Percentiles rank a stretch among this genome's conserved stretches.
phyloP scores from a whole-genome alignment of 2,888 invertebrate genomes.

The Eupithecia insigniata region DNA sequence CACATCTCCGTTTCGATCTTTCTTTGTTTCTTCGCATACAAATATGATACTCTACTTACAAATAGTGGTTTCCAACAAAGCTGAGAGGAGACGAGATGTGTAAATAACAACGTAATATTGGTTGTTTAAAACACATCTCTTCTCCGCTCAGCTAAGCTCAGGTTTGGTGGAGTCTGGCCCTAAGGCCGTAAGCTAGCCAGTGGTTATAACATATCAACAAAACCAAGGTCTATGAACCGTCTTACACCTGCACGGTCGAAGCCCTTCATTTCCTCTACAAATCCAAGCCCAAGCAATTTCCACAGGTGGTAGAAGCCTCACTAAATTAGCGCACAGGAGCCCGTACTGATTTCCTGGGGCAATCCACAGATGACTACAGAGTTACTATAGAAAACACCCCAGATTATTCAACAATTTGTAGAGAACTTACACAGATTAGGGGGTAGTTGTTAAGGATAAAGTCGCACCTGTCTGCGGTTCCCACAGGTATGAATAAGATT shows the following conservation, averaged over 20 bases:
- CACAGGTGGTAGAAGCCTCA: constrained; percentile 43
- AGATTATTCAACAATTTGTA: constrained; percentile 21
- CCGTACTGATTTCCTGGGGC: constrained; percentile 72
- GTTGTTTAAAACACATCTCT: no score
- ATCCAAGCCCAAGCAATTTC: constrained; percentile 36
- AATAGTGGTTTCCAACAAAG: no score
- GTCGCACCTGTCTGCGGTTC: constrained; percentile 73
- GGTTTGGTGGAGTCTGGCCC: no score
- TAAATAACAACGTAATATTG: no score
- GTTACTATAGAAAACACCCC: constrained; percentile 12
- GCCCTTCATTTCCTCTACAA: constrained; percentile 41
- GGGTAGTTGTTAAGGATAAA: constrained; percentile 30
- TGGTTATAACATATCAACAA: neutral
- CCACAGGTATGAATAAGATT: constrained; percentile 75
- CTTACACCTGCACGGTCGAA: constrained; percentile 31
- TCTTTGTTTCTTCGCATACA: no score
- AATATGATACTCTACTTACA: no score
- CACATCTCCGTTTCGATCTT: no score
- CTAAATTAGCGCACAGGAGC: constrained; percentile 62
- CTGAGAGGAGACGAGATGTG: no score
- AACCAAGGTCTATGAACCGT: constrained; percentile 25
- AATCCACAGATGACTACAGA: constrained; percentile 25
- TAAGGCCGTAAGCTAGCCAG: no score
- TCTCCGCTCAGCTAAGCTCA: no score
- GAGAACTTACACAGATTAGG: constrained; percentile 8